phyloP scores from a whole-genome alignment of 2,797 vertebrate genomes.

The Myiotriccus ornatus region DNA sequence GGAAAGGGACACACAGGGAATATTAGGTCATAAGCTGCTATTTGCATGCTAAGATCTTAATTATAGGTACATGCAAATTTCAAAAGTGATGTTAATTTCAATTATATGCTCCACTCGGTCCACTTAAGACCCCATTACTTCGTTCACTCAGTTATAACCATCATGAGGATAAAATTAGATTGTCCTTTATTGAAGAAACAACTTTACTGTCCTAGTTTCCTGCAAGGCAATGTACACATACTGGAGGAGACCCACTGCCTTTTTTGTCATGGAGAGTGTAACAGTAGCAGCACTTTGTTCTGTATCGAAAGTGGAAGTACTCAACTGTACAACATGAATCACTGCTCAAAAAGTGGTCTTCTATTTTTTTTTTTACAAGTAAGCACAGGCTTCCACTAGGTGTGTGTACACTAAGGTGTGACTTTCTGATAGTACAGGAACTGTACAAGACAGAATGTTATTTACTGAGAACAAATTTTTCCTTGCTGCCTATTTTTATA shows the following conservation, averaged over 20 bases:
- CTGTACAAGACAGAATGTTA: not conserved
- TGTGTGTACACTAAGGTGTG: not conserved
- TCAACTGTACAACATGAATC: not conserved
- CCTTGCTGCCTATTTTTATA: not conserved
- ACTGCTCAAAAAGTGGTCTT: not conserved
- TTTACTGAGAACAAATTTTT: not conserved
- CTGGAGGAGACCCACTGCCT: not conserved
- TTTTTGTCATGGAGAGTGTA: not conserved
- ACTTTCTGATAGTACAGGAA: not conserved
- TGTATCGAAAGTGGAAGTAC: not conserved
- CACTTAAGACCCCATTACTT: constrained; percentile 17
- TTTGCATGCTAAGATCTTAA: constrained; percentile 39
- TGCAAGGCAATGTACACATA: not conserved
- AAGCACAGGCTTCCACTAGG: not conserved
- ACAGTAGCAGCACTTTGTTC: not conserved
- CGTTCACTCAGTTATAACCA: not conserved
- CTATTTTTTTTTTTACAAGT: not conserved
- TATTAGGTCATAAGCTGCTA: not conserved
- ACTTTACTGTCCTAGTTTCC: not conserved
- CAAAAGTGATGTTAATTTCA: constrained; percentile 26
- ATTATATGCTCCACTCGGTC: constrained; percentile 21
- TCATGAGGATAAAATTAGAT: not conserved
- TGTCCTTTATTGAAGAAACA: not conserved
- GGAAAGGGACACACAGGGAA: not conserved
- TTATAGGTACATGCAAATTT: constrained; percentile 29